Base-by-base conservation (phyloP, 2,797 vertebrate genomes). In the Triplophysa yarkandensis region DNA sequence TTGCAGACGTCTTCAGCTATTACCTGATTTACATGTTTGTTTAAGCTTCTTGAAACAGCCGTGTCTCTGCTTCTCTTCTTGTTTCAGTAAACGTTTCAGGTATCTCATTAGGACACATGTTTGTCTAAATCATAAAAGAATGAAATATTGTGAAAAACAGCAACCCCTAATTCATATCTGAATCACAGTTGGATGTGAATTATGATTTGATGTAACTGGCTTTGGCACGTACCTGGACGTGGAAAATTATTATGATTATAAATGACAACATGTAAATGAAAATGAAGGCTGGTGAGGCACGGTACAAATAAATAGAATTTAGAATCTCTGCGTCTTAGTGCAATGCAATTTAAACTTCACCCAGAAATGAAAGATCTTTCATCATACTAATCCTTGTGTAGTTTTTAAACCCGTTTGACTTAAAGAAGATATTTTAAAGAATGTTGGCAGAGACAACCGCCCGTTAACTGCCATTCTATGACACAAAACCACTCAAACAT, bases 81-180 rank as follows among this genome's bases (percentile, higher is more conserved):
- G n/a, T 30, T 11, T 36, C 14, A 50, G 23, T 46, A 50, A 36
- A 71, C 34, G 43, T 30, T 41, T 55, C 72, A 75, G 23, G 27
- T 61, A 75, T 75, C 64, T 75, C 64, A 68, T 75, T 75, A 60
- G 30, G 39, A 48, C 72, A 68, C 63, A 63, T 68, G 72, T 19
- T 64, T 27, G 23, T 28, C 21, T 36, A 16, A 71, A 48, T n/a
- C 9, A n/a, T 25, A 32, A 55, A 74, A 70, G 17, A 34, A 25
- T 55, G 61, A 25, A 50, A 64, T 28, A 57, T 57, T 30, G 28
- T 57, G 28, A 3, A 16, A 3, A 55, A 57, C 11, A 30, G 46
- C 48, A 28, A 43, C 39, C 36, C 30, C 2, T 21, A 25, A 54
- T 52, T 52, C 48, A 52, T 36, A 30, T 64, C 54, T 65, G 6